phyloP scores from a whole-genome alignment of 2,888 invertebrate species.

The Gonocerus acuteangulatus region DNA sequence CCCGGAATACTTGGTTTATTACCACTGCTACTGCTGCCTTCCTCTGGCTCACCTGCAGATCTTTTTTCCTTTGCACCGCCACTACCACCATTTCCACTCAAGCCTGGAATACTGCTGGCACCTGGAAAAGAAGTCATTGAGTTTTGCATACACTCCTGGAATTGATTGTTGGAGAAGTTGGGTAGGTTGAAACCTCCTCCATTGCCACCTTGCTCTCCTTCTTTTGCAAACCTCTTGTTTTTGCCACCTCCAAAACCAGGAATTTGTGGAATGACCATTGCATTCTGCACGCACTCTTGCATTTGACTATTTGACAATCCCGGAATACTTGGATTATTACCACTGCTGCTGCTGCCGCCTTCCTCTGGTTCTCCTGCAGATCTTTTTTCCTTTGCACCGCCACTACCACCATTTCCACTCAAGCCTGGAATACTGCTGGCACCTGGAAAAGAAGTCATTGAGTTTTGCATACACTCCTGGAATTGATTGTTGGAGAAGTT shows the following conservation, averaged over 20 bases:
- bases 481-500: neutral
- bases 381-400: neutral
- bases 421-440: neutral
- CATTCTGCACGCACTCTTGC: no score
- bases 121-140: neutral
- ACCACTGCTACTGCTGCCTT: neutral
- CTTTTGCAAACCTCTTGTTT: no score
- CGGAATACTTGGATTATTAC: no score
- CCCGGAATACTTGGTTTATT: neutral
- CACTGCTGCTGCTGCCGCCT: no score
- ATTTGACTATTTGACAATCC: no score
- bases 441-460: neutral
- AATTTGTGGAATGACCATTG: no score
- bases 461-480: neutral
- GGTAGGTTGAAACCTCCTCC: no score
- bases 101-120: neutral
- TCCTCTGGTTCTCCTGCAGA: neutral
- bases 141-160: neutral
- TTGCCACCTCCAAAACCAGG: no score
- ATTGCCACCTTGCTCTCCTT: no score
- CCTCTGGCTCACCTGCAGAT: neutral
- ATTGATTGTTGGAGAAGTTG: no score
- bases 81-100: neutral
- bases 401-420: neutral
- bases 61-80: neutral